Evolutionary conservation across 2,888 invertebrate species (phyloP).

Genomic region (Monoplex corrugatus): DNA sequence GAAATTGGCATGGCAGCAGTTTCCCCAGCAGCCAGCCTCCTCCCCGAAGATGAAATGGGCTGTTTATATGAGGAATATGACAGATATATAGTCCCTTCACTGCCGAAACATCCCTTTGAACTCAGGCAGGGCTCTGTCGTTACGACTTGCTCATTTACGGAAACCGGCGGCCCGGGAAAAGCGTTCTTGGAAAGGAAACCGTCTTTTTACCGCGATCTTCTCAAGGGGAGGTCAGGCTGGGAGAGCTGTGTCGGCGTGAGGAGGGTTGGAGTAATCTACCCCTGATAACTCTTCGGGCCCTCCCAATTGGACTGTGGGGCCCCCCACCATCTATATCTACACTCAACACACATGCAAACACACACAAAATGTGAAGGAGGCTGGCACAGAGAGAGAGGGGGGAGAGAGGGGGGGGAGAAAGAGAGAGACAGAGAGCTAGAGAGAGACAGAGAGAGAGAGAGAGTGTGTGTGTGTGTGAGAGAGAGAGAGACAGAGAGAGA

Average conservation of each 20-base stretch:
- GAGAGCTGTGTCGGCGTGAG: neutral
- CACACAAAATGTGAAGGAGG: no score
- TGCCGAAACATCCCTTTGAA: slow-evolving; percentile 45
- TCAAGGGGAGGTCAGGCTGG: neutral
- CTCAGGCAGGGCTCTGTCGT: slow-evolving; percentile 9
- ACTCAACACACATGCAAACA: no score
- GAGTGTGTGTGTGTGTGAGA: no score
- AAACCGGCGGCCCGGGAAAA: neutral
- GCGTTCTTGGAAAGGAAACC: neutral
- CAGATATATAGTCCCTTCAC: slow-evolving; percentile 40
- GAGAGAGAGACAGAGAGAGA: no score
- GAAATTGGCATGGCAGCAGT: neutral
- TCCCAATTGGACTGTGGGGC: slow-evolving; percentile 30
- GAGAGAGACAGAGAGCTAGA: no score
- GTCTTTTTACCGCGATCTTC: neutral
- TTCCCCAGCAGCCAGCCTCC: neutral
- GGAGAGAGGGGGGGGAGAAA: no score
- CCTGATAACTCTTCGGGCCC: slow-evolving; percentile 38
- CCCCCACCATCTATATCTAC: slow-evolving; percentile 32
- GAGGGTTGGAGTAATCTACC: slow-evolving; percentile 35
- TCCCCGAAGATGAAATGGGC: slow-evolving; percentile 9
- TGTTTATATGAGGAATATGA: slow-evolving; percentile 50
- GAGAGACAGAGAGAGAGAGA: no score
- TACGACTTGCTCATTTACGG: slow-evolving; percentile 26
- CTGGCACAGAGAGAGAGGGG: no score